Evolutionary conservation across 2,888 invertebrate species (phyloP), one percentile per base, ranked within the genome.

Genomic region (Synergus itoensis): DNA sequence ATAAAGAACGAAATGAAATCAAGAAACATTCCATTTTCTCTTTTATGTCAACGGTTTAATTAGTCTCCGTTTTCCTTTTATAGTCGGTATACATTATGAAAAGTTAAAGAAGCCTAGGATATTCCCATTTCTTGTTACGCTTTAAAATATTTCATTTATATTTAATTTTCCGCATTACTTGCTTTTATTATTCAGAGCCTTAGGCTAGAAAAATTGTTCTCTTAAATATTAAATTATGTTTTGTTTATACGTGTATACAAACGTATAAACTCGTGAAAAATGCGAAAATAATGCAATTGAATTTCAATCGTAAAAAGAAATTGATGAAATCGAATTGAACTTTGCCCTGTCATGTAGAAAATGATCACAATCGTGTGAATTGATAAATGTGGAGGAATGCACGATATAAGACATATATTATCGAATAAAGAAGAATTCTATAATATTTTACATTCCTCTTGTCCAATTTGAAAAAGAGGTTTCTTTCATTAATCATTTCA

Each of bases 291-390:
- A 57, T 18, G 57, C 16, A 69, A 69, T 48, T 69, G 69, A 28
- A 28, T 48, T 43, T 48, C 69, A 48, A 69, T 28, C 69, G 69
- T 48, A 48, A 69, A 48, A 69, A 69, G 28, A 69, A 48, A 48
- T 69, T 28, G 43, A 69, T 69, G 69, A 69, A 45, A 69, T 69
- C 43, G 69, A 69, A 69, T 36, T 48, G 69, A 28, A 69, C 48
- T 48, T 69, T 69, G 36, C 69, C 28, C 48, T 9, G 45, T 48
- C 69, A 48, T 69, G 69, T 48, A 69, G 48, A 69, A 69, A 69
- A 69, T 69, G 48, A 69, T 48, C 28, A 28, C 48, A 69, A 69
- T 69, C 69, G n/a, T 69, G 9, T 69, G n/a, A 4, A 69, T 69
- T 45, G 36, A 41, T 40, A 43, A 16, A 28, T 53, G 16, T 53